Base-by-base conservation (phyloP, 2,113 vertebrate genomes). In the Prunella fulvescens region DNA sequence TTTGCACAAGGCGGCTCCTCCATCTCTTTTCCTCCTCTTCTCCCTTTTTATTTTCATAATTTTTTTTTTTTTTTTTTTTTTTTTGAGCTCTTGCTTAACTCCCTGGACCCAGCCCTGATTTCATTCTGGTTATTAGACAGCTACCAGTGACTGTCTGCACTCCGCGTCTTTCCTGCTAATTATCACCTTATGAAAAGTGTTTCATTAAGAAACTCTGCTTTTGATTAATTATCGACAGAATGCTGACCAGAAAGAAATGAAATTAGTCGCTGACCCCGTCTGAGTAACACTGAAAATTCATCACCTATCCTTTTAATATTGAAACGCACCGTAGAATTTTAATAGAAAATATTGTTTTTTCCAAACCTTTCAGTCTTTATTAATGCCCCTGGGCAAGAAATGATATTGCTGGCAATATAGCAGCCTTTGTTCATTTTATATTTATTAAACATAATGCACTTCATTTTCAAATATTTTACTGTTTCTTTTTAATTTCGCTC, bases 181-280 rank as follows among this genome's bases (percentile, higher is more conserved):
- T 99, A 99, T 99, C 99, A 99, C 99, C 98, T 98, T 97, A 98
- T 98, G 98, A 99, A 98, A 99, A 99, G 99, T 99, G 99, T 99
- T 99, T 99, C 99, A 99, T 99, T 99, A 99, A 98, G 98, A 98
- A 98, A 98, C 98, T 98, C 98, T 97, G 98, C 98, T 98, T 98
- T 98, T 98, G 98, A 98, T 98, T 99, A 99, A 99, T 99, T 99
- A 99, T 98, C 98, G 98, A 98, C 99, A 99, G 98, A 98, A 98
- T 98, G 98, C 98, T 99, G 98, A 99, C 98, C 99, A 98, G 98
- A 98, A 98, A 98, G 98, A 98, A 98, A 98, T 98, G 98, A 98
- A 98, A 98, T 98, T 98, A 98, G 98, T 98, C 97, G 96, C 97
- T 98, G 98, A 98, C 98, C 98, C 97, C 94, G 97, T 97, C 97